Evolutionary conservation across 2,113 vertebrate species (phyloP).

Genomic region (Chiloscyllium plagiosum): DNA sequence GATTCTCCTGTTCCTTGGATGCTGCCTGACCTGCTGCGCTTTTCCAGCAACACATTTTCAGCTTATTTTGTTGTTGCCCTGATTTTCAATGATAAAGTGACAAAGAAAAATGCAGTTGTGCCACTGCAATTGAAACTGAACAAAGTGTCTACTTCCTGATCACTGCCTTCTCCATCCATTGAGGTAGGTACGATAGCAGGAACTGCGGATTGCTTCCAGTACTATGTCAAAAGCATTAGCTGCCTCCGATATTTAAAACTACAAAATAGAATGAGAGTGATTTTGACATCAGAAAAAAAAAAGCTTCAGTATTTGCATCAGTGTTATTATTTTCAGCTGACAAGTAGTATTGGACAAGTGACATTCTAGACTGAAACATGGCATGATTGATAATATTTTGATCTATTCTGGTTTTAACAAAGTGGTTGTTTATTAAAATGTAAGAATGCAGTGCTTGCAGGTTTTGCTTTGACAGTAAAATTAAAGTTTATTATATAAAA

Average conservation of each 20-base stretch:
- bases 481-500: too few species aligned
- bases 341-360: too few species aligned
- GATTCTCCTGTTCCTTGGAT: too few species aligned
- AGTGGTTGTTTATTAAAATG: too few species aligned
- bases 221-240: neutral
- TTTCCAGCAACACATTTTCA: too few species aligned
- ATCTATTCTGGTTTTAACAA: too few species aligned
- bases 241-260: neutral
- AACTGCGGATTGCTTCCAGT: neutral
- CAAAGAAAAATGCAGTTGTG: neutral
- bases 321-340: neutral
- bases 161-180: neutral
- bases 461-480: too few species aligned
- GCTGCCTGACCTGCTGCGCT: too few species aligned
- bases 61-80: neutral
- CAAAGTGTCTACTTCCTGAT: neutral
- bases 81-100: neutral
- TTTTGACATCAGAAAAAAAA: neutral
- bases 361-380: too few species aligned
- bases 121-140: neutral
- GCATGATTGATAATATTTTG: too few species aligned
- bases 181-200: neutral
- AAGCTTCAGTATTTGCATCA: neutral
- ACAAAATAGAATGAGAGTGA: neutral
- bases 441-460: too few species aligned